phyloP scores from a whole-genome alignment of 1,140 invertebrate species.

The Agrypnia vestita region DNA sequence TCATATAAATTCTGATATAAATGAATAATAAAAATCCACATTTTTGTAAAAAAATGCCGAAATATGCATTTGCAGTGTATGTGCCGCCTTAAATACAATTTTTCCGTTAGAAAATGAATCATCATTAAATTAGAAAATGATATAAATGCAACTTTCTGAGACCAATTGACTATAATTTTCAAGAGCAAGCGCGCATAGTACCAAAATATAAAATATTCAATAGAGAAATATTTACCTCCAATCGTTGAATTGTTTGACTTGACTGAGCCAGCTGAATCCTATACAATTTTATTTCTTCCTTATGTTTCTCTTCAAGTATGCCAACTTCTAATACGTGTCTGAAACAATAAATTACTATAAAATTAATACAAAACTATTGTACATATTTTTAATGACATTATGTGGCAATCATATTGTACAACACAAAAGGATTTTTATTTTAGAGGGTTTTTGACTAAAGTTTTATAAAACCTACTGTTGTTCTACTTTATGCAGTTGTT shows the following conservation, averaged over 20 bases:
- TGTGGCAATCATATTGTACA: too few relatives aligned
- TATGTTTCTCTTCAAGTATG: conserved; percentile 84
- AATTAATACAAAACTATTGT: too few relatives aligned
- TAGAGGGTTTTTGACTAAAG: background rate
- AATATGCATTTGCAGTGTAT: too few relatives aligned
- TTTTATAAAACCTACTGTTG: conserved; percentile 76
- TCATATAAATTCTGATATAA: too few relatives aligned
- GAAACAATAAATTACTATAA: conserved; percentile 59
- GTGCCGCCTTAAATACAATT: too few relatives aligned
- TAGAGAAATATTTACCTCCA: conserved; percentile 71
- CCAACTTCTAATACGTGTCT: conserved; percentile 83
- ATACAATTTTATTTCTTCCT: conserved; percentile 81
- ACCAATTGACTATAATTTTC: background rate
- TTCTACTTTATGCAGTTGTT: conserved; percentile 81
- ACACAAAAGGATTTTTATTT: too few relatives aligned
- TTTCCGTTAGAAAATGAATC: too few relatives aligned
- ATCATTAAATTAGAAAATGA: too few relatives aligned
- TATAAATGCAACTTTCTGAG: too few relatives aligned
- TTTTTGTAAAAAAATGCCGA: too few relatives aligned
- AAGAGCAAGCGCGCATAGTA: background rate
- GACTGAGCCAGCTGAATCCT: conserved; percentile 79
- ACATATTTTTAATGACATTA: too few relatives aligned
- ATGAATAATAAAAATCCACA: too few relatives aligned
- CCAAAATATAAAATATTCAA: background rate
- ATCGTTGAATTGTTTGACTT: conserved; percentile 76